Conservation (phyloP, 2,113 vertebrate species). For the Poeciliopsis retropinna region DNA sequence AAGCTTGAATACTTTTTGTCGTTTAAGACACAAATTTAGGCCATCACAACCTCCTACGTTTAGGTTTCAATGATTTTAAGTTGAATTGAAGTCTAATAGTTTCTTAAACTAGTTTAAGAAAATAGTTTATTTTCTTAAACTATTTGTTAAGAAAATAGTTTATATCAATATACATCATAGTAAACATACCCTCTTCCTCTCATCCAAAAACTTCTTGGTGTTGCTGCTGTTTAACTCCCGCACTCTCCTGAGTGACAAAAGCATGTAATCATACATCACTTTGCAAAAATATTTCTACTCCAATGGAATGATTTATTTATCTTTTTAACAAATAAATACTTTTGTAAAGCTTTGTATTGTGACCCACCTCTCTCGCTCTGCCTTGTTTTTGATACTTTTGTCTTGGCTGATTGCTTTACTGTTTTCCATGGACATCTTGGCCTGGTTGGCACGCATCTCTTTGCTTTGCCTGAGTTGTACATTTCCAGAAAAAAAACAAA, state of each 20-base stretch:
- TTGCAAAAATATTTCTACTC: not conserved
- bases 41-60: no score
- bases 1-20: no score
- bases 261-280: not conserved
- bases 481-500: not conserved
- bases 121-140: no score
- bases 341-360: no score
- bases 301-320: no score
- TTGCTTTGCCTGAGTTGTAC: slow-evolving; percentile 88
- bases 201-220: slow-evolving; percentile 99
- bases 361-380: slow-evolving; percentile 93
- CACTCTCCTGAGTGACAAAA: slow-evolving; percentile 83
- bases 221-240: slow-evolving; percentile 98
- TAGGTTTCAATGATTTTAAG: no score
- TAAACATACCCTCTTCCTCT: slow-evolving; percentile 91
- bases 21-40: no score
- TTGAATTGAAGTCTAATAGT: no score
- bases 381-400: slow-evolving; percentile 99
- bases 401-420: slow-evolving; percentile 99
- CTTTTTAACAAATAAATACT: no score
- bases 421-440: slow-evolving; percentile 99
- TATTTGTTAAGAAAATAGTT: not conserved
- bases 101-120: no score
- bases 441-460: slow-evolving; percentile 97
- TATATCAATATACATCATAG: not conserved